Evolutionary conservation across 1,140 invertebrate genomes (phyloP).

Genomic region (Grapholita molesta): DNA sequence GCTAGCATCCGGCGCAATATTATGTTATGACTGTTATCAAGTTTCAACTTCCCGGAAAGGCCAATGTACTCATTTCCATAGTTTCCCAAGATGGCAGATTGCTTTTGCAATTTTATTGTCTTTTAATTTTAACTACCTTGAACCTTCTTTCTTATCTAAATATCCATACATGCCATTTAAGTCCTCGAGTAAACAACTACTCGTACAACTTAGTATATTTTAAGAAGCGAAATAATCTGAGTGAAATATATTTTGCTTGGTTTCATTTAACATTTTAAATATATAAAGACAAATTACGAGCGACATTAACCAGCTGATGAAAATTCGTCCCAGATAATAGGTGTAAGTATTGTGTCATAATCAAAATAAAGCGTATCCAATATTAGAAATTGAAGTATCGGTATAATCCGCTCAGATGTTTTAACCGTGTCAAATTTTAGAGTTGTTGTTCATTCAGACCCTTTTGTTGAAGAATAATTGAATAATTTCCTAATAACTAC

Average conservation of each 20-base stretch:
- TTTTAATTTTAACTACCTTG: background rate
- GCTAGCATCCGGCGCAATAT: background rate
- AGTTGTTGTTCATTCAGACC: background rate
- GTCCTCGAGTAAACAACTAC: background rate
- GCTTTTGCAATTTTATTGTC: background rate
- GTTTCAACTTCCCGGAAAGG: background rate
- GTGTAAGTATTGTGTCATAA: background rate
- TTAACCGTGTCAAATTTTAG: background rate
- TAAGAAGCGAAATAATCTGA: too few species aligned
- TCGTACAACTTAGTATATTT: too few species aligned
- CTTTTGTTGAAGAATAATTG: background rate
- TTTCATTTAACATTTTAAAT: too few species aligned
- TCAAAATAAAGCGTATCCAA: background rate
- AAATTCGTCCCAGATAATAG: too few species aligned
- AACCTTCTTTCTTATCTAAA: background rate
- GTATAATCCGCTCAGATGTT: background rate
- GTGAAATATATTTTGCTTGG: too few species aligned
- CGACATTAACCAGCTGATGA: too few species aligned
- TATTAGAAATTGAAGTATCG: background rate
- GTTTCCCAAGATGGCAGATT: conserved; percentile 10
- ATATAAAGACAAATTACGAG: too few species aligned
- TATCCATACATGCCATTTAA: background rate
- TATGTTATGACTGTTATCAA: background rate
- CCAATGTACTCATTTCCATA: background rate
- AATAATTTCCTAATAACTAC: background rate